phyloP scores from a whole-genome alignment of 2,797 vertebrate species.

The Linurgus olivaceus region DNA sequence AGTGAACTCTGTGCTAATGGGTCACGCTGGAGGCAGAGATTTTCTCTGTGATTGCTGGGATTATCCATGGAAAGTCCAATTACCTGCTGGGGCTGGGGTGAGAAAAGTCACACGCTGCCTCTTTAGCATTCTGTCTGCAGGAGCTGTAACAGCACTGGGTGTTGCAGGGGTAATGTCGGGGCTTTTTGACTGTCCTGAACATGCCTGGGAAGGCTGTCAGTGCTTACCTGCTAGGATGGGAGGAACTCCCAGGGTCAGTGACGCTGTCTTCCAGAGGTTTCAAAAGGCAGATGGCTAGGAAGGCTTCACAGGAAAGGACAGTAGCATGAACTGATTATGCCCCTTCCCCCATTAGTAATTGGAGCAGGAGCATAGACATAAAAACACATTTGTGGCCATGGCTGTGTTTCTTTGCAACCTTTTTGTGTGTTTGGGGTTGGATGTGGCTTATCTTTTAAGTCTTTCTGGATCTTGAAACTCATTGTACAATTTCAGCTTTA shows the following conservation, averaged over 20 bases:
- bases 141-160: neutral
- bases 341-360: accelerated
- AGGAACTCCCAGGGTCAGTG: neutral
- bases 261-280: neutral
- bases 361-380: neutral
- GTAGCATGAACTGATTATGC: neutral
- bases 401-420: neutral
- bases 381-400: neutral
- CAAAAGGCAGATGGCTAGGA: neutral
- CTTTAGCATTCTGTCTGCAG: neutral
- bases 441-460: neutral
- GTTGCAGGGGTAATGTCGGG: neutral
- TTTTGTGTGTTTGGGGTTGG: neutral
- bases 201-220: neutral
- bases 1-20: conserved; percentile 55
- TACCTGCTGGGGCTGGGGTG: conserved; percentile 34
- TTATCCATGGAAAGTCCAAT: conserved; percentile 54
- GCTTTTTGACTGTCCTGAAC: neutral
- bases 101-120: conserved; percentile 17
- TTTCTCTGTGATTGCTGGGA: conserved; percentile 52
- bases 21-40: neutral
- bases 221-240: neutral
- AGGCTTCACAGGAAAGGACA: neutral
- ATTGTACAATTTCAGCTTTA: neutral
- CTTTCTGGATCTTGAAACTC: neutral